A percentile compares a stretch with the other conserved stretches of the same genome.
These are phyloP conservation scores for Psephotus haematonotus DNA, from an alignment of 2,113 vertebrate genomes.

Conservation along the genomic window DNA sequence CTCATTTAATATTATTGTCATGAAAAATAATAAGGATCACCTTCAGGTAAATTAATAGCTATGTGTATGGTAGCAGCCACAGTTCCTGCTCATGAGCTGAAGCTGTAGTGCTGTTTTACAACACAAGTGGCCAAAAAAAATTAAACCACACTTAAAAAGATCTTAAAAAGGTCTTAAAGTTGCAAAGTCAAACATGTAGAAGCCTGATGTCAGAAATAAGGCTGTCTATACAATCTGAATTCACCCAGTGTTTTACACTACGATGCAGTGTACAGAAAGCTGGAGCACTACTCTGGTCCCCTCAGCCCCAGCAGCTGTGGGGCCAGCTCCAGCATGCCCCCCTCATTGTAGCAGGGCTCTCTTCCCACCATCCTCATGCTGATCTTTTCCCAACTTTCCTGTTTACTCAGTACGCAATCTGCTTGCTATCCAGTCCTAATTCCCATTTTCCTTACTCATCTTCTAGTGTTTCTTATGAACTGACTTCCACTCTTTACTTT, in stretches of 20 bases:
- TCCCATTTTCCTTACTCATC: neutral
- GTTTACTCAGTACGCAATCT: neutral
- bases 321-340: neutral
- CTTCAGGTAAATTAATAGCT: neutral
- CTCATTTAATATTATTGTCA: conserved; percentile 4
- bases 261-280: accelerated
- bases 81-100: neutral
- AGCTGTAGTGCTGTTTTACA: neutral
- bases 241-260: neutral
- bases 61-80: neutral
- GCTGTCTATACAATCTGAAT: neutral
- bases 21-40: conserved; percentile 22
- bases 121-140: neutral
- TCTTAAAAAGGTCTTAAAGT: neutral
- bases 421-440: neutral
- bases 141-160: neutral
- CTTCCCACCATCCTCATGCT: neutral
- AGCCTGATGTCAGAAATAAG: neutral
- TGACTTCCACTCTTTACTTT: neutral
- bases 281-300: neutral
- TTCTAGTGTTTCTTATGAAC: neutral
- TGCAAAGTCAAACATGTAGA: neutral
- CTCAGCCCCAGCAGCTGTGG: neutral
- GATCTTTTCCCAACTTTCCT: neutral
- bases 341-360: neutral